These are phyloP conservation scores for Polyergus mexicanus DNA, from an alignment of 1,140 invertebrate genomes.

Conservation along the genomic window DNA sequence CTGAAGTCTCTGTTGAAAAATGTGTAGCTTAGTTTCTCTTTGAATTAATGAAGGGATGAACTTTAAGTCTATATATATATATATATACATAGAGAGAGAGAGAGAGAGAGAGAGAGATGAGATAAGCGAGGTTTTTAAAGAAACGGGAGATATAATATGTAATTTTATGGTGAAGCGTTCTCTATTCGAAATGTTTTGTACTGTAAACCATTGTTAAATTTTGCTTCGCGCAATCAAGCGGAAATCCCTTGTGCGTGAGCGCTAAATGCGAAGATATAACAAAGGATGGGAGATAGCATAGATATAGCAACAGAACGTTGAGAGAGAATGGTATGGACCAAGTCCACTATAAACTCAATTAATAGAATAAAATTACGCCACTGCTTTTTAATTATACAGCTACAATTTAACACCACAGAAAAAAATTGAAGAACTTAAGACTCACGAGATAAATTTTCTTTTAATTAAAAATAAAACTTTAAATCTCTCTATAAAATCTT, in stretches of 20 bases:
- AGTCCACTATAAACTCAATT: background rate
- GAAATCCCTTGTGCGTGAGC: background rate
- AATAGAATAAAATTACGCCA: background rate
- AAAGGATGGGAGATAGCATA: background rate
- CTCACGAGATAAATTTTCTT: background rate
- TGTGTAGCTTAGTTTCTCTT: background rate
- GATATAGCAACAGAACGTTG: background rate
- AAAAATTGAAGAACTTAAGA: background rate
- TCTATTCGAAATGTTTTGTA: slow-evolving; percentile 24
- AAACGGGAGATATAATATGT: slow-evolving; percentile 1
- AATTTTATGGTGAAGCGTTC: slow-evolving; percentile 13
- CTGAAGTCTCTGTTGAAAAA: background rate
- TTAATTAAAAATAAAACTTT: background rate
- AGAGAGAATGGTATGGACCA: background rate
- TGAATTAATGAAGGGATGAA: slow-evolving; percentile 27
- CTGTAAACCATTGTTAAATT: slow-evolving; percentile 7
- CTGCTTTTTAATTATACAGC: background rate
- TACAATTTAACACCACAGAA: background rate
- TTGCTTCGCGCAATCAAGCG: slow-evolving; percentile 13
- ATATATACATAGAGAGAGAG: too few relatives aligned
- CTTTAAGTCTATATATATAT: slow-evolving; percentile 20
- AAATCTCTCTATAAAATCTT: background rate
- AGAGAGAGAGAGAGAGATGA: background rate
- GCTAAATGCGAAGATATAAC: slow-evolving; percentile 4
- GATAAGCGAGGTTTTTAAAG: slow-evolving; percentile 21